Evolutionary conservation across 2,113 vertebrate species (phyloP).

Genomic region (Atrichornis clamosus): DNA sequence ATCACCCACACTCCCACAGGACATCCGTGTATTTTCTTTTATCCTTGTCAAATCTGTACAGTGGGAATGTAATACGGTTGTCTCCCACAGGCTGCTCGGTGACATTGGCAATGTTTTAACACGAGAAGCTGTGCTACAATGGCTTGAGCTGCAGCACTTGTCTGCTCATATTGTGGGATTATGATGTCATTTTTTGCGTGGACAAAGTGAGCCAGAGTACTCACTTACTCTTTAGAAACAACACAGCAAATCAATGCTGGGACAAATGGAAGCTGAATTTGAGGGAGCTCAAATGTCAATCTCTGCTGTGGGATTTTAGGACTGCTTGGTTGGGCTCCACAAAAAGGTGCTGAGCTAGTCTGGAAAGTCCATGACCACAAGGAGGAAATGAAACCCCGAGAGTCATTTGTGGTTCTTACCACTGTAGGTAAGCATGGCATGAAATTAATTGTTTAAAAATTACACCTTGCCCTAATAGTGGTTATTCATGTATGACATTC

Average conservation of each 20-base stretch:
- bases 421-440: background rate
- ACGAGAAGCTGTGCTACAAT: rapidly evolving
- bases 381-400: constrained; percentile 15
- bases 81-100: background rate
- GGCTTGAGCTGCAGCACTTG: background rate
- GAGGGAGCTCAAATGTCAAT: background rate
- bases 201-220: background rate
- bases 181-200: background rate
- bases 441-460: background rate
- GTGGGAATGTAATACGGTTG: background rate
- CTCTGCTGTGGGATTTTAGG: background rate
- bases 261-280: background rate
- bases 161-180: background rate
- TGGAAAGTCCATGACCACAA: constrained; percentile 20
- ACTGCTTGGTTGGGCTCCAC: background rate
- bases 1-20: background rate
- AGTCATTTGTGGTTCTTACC: background rate
- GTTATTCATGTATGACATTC: background rate
- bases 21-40: background rate
- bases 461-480: background rate
- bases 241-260: background rate
- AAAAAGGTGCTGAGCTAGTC: background rate
- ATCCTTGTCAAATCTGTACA: background rate
- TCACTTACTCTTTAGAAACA: background rate
- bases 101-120: background rate